phyloP scores from a whole-genome alignment of 2,113 vertebrate species.

The Sinocyclocheilus anshuiensis region DNA sequence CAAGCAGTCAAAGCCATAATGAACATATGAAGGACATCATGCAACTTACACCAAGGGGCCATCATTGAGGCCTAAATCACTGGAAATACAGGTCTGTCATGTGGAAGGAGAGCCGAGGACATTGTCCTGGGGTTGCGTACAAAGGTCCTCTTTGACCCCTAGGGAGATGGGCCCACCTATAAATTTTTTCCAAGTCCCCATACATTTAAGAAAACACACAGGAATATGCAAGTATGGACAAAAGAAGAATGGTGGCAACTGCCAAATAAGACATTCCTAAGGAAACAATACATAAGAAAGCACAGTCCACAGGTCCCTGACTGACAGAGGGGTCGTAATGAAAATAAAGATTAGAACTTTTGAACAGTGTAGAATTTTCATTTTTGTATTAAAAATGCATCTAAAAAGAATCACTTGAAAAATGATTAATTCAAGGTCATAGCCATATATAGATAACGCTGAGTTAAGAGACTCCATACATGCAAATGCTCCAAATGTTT shows the following conservation, averaged over 20 bases:
- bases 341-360: slow-evolving; percentile 36
- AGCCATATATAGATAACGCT: slow-evolving; percentile 51
- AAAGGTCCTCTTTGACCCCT: not conserved
- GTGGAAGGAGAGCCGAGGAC: not conserved
- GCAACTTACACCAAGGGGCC: slow-evolving; percentile 66
- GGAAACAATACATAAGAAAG: slow-evolving; percentile 40
- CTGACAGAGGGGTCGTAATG: not conserved
- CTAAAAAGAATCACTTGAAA: slow-evolving; percentile 26
- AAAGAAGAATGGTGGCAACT: not conserved
- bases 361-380: slow-evolving; percentile 48
- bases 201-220: not conserved
- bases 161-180: not conserved
- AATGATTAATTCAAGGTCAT: slow-evolving; percentile 31
- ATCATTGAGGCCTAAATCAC: not conserved
- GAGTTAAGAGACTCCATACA: slow-evolving; percentile 39
- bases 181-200: not conserved
- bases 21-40: slow-evolving; percentile 76
- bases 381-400: slow-evolving; percentile 48
- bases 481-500: slow-evolving; percentile 41
- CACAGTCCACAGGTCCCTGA: slow-evolving; percentile 45
- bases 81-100: not conserved
- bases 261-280: slow-evolving; percentile 33
- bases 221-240: slow-evolving; percentile 41
- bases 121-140: not conserved
- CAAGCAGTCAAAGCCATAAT: slow-evolving; percentile 79